Percentiles rank a stretch among this genome's conserved stretches.
Evolutionary conservation across 2,888 invertebrate species (phyloP).

Genomic region (Frankliniella intonsa): DNA sequence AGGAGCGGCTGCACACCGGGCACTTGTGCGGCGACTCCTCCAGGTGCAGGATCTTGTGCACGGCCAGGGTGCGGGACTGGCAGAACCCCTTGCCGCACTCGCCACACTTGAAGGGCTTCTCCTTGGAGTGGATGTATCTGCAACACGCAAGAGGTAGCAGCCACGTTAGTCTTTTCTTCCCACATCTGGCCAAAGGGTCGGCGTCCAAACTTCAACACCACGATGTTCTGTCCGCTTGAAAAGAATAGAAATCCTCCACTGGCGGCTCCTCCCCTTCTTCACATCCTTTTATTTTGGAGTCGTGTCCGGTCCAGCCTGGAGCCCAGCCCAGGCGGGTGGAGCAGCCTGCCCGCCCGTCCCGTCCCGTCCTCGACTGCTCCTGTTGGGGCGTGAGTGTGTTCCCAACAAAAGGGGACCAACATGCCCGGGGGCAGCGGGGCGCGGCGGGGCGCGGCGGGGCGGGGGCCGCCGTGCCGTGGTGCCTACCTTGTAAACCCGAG

Average conservation of each 20-base stretch:
- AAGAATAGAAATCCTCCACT: not conserved
- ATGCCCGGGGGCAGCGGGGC: not conserved
- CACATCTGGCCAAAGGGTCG: not conserved
- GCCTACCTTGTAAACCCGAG: not conserved
- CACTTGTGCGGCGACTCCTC: conserved; percentile 91
- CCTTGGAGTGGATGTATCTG: conserved; percentile 96
- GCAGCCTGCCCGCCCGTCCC: not conserved
- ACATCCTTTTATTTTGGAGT: not conserved
- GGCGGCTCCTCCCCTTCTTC: not conserved
- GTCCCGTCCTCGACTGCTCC: not conserved
- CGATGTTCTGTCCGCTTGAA: not conserved
- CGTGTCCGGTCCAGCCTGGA: too few species aligned
- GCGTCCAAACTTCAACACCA: not conserved
- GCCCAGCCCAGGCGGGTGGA: not conserved
- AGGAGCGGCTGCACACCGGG: conserved; percentile 80
- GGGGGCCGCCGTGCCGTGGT: not conserved
- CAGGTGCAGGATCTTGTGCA: conserved; percentile 90
- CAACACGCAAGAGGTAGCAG: conserved; percentile 43
- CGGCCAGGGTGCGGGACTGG: conserved; percentile 89
- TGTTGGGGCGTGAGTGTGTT: conserved; percentile 14
- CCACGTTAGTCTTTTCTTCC: too few species aligned
- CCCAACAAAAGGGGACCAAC: not conserved
- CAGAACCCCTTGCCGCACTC: conserved; percentile 98
- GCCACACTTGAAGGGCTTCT: conserved; percentile 94
- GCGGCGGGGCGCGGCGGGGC: not conserved